Conservation (phyloP, 1,140 invertebrate species). For the Agrypnia vestita region DNA sequence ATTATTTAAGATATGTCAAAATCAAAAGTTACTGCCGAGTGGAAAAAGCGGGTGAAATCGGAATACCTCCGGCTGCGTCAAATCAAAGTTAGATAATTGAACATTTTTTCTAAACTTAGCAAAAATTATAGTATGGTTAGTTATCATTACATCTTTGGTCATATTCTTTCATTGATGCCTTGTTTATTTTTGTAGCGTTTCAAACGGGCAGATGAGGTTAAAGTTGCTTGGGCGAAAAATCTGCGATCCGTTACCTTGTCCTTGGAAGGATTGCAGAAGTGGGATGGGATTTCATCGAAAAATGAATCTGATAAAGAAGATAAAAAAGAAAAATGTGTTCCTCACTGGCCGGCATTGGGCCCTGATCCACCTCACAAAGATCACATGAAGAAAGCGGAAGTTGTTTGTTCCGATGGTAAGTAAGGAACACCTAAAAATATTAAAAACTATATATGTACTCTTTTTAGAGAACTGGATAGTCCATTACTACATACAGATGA, state of each 20-base stretch:
- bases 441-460: no score
- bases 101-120: background rate
- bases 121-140: background rate
- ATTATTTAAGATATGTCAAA: slow-evolving; percentile 72
- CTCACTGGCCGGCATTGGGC: slow-evolving; percentile 82
- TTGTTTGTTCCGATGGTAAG: slow-evolving; percentile 80
- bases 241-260: slow-evolving; percentile 68
- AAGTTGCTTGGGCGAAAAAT: slow-evolving; percentile 83
- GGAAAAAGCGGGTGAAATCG: slow-evolving; percentile 92
- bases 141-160: background rate
- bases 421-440: no score
- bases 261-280: slow-evolving; percentile 48
- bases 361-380: slow-evolving; percentile 81
- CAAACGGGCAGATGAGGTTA: slow-evolving; percentile 93
- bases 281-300: slow-evolving; percentile 62
- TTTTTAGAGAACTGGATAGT: no score
- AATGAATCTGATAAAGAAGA: slow-evolving; percentile 61
- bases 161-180: background rate
- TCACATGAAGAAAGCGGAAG: slow-evolving; percentile 88
- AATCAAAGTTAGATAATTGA: slow-evolving; percentile 73
- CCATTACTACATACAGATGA: no score
- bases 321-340: slow-evolving; percentile 76
- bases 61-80: slow-evolving; percentile 92
- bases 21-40: slow-evolving; percentile 85
- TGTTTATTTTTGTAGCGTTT: slow-evolving; percentile 75